Percentiles rank a stretch among this genome's conserved stretches.
Conservation (phyloP, 2,113 vertebrate species). For the Alosa alosa region DNA sequence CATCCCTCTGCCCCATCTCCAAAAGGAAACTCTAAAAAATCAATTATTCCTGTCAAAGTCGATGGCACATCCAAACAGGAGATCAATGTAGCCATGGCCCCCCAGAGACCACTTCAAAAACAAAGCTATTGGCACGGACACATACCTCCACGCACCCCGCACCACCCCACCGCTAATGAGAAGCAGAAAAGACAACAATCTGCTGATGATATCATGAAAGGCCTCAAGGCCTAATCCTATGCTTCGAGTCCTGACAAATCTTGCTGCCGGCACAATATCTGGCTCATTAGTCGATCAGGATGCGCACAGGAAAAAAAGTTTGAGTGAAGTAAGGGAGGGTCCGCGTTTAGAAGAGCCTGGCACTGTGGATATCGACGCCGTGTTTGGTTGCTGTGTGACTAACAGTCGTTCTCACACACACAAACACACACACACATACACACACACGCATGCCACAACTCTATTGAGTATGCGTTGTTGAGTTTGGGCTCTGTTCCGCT, state of each 20-base stretch:
- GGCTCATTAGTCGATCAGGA: background rate
- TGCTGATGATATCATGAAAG: slow-evolving; percentile 43
- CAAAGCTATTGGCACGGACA: background rate
- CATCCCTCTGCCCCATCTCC: background rate
- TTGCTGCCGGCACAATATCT: background rate
- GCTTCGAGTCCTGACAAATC: background rate
- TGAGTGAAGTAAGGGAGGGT: background rate
- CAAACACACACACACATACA: background rate
- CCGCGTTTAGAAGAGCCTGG: background rate
- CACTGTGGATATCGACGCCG: background rate
- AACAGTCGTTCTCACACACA: background rate
- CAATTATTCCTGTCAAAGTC: slow-evolving; percentile 38
- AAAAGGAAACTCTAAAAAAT: background rate
- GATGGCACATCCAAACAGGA: slow-evolving; percentile 45
- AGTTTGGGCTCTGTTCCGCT: background rate
- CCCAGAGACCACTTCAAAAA: slow-evolving; percentile 40
- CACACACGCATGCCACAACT: background rate
- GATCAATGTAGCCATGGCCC: slow-evolving; percentile 36
- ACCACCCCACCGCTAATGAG: slow-evolving; percentile 38
- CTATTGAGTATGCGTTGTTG: background rate
- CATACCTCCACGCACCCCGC: background rate
- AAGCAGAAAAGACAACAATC: slow-evolving; percentile 43
- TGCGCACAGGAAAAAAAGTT: background rate
- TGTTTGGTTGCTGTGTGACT: no score
- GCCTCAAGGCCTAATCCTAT: slow-evolving; percentile 10